A percentile compares a stretch with the other conserved stretches of the same genome.
Evolutionary conservation across 1,140 invertebrate species (phyloP).

Genomic region (Neelides sp.): DNA sequence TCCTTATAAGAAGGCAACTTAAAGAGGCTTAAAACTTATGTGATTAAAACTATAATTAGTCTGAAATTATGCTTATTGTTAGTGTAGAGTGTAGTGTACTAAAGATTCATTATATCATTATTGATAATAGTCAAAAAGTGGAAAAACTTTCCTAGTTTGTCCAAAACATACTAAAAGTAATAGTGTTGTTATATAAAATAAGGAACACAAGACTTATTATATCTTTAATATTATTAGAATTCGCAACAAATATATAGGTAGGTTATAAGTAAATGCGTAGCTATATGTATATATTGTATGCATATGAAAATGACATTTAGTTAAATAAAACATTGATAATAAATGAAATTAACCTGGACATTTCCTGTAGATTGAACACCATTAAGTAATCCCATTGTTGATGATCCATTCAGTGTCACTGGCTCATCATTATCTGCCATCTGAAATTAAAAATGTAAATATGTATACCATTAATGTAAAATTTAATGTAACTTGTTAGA

Average conservation of each 20-base stretch:
- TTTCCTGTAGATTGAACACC: conserved; percentile 29
- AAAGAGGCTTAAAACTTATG: too few relatives aligned
- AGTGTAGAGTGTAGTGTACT: too few relatives aligned
- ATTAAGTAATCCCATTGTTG: conserved; percentile 27
- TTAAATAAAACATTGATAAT: conserved; percentile 17
- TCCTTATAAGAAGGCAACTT: too few relatives aligned
- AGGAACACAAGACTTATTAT: neutral
- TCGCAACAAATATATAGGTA: neutral
- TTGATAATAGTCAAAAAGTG: too few relatives aligned
- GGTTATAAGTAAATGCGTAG: neutral
- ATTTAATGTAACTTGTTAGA: neutral
- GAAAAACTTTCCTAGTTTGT: too few relatives aligned
- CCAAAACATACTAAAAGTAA: neutral
- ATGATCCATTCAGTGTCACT: conserved; percentile 18
- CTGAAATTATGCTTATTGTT: too few relatives aligned
- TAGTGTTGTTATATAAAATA: neutral
- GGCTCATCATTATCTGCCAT: conserved; percentile 28
- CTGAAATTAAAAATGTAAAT: conserved; percentile 12
- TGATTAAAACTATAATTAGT: too few relatives aligned
- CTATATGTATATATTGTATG: conserved; percentile 2
- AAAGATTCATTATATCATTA: too few relatives aligned
- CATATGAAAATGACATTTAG: conserved; percentile 11
- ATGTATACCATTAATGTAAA: neutral
- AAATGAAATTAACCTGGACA: conserved; percentile 29
- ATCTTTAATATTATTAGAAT: neutral